Conservation (phyloP, 2,797 vertebrate species). For the Bradypodion pumilum region DNA sequence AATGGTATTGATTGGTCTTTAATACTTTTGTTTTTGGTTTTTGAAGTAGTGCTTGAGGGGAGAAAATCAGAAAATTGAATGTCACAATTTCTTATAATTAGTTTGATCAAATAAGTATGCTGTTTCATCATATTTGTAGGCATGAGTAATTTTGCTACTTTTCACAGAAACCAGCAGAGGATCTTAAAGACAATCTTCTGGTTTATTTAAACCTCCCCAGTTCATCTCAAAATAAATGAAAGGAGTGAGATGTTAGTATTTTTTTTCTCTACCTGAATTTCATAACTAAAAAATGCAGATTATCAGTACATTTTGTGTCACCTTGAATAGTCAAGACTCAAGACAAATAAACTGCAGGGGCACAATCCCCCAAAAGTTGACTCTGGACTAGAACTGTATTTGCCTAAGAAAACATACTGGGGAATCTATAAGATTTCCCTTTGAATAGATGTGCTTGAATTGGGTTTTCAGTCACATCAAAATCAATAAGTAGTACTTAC, state of each 20-base stretch:
- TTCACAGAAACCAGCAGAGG: conserved; percentile 57
- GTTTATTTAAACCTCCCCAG: conserved; percentile 64
- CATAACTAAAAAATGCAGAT: not conserved
- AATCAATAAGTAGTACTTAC: not conserved
- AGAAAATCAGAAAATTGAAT: conserved; percentile 69
- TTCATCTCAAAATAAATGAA: conserved; percentile 41
- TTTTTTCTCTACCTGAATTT: not conserved
- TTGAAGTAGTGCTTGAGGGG: conserved; percentile 63
- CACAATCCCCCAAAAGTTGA: not conserved
- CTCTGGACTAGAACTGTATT: not conserved
- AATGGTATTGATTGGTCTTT: conserved; percentile 66
- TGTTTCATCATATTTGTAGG: conserved; percentile 56
- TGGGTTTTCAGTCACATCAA: not conserved
- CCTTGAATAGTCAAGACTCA: not conserved
- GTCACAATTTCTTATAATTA: conserved; percentile 71
- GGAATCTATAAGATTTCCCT: not conserved
- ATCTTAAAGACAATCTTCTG: conserved; percentile 56
- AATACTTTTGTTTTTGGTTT: conserved; percentile 58
- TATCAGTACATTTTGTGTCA: not conserved
- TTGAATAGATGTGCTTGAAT: not conserved
- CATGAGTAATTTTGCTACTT: conserved; percentile 57
- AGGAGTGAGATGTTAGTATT: not conserved
- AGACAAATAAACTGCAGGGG: not conserved
- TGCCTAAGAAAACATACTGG: not conserved
- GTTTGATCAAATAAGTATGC: conserved; percentile 69